Percentiles rank a stretch among this genome's conserved stretches.
Conservation (phyloP, 1,140 invertebrate genomes). For the Euura saliciscinereae region DNA sequence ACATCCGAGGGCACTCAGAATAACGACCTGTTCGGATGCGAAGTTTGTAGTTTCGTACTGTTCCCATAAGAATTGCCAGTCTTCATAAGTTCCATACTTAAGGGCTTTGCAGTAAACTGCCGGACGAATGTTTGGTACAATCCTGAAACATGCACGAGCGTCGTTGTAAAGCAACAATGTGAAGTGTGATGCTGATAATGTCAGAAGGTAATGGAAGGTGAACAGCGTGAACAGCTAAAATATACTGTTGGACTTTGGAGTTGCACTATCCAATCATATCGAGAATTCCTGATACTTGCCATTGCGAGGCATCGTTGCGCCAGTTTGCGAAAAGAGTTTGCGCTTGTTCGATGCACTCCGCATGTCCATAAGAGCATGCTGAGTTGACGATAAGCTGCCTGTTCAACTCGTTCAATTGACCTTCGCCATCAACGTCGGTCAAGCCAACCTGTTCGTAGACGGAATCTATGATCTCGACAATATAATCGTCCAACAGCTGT, state of each 20-base stretch:
- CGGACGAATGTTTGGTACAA: slow-evolving; percentile 55
- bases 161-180: not conserved
- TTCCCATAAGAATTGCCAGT: slow-evolving; percentile 64
- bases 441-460: slow-evolving; percentile 51
- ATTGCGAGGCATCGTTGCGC: slow-evolving; percentile 33
- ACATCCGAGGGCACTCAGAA: slow-evolving; percentile 65
- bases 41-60: slow-evolving; percentile 60
- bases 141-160: slow-evolving; percentile 38
- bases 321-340: slow-evolving; percentile 54
- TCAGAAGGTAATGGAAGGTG: too few relatives aligned
- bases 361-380: slow-evolving; percentile 59
- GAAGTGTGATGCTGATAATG: too few relatives aligned
- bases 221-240: too few relatives aligned
- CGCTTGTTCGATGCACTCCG: slow-evolving; percentile 55
- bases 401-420: slow-evolving; percentile 55
- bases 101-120: slow-evolving; percentile 65
- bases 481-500: slow-evolving; percentile 21
- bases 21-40: slow-evolving; percentile 65
- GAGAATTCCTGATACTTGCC: slow-evolving; percentile 33
- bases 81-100: slow-evolving; percentile 54
- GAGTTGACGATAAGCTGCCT: slow-evolving; percentile 57
- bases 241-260: too few relatives aligned
- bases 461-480: slow-evolving; percentile 30
- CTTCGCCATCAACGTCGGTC: slow-evolving; percentile 46
- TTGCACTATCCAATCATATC: not conserved